Conservation (phyloP, 2,888 invertebrate genomes). For the Dryococelus australis region DNA sequence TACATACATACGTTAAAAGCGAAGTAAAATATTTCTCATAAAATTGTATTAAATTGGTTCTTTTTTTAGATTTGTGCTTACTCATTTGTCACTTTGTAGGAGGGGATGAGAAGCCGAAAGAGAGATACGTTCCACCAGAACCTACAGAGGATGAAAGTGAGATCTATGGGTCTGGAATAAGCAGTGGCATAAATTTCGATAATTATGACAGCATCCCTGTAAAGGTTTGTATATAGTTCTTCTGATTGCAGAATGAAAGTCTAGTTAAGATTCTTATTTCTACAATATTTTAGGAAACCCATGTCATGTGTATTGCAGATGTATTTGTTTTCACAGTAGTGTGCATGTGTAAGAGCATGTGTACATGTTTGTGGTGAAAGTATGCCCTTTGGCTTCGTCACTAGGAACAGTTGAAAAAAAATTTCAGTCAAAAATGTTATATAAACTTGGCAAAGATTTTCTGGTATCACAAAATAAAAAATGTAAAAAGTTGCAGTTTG, state of each 20-base stretch:
- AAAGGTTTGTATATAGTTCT: slow-evolving; percentile 67
- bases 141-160: slow-evolving; percentile 73
- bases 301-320: no score
- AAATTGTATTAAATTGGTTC: no score
- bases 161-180: slow-evolving; percentile 73
- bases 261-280: background rate
- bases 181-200: slow-evolving; percentile 89
- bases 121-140: slow-evolving; percentile 77
- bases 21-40: no score
- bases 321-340: slow-evolving; percentile 18
- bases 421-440: no score
- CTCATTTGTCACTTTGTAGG: slow-evolving; percentile 34
- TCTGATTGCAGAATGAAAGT: slow-evolving; percentile 19
- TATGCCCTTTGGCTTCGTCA: no score
- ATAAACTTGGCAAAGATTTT: no score
- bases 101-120: slow-evolving; percentile 62
- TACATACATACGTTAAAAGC: no score
- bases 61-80: background rate
- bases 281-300: no score
- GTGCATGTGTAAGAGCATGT: slow-evolving; percentile 26
- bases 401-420: no score
- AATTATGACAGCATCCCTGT: slow-evolving; percentile 88
- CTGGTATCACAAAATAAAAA: no score
- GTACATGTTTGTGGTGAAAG: no score
- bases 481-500: no score